Base-by-base conservation (phyloP, 2,797 vertebrate species). In the Darevskia nairensis region DNA sequence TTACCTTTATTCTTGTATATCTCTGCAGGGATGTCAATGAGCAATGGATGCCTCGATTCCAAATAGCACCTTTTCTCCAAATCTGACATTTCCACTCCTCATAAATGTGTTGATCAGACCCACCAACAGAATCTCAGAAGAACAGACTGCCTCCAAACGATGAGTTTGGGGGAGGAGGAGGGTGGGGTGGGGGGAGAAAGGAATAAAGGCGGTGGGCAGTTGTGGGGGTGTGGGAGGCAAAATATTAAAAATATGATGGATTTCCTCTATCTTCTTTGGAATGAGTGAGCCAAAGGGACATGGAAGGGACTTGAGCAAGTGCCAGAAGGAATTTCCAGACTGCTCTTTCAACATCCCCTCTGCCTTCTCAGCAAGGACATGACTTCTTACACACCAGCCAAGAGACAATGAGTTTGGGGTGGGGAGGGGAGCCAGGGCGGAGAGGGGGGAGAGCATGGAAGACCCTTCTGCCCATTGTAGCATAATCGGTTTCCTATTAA, bases 281-380 rank as follows among this genome's bases (percentile, higher is more conserved):
- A 96, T 95, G 97, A 97, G 93, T 97, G 97, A 97, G 97, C 76
- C 69, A 83, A 82, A 66, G 78, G 81, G 72, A 82, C 44, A 69
- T 66, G n/a, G 86, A 84, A 55, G 77, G 25, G 39, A 75, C 84
- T 92, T 89, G 39, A 86, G 88, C 89, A 93, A 92, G 92, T 95
- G 91, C 93, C 87, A 1, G 87, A 71, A 90, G 84, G 89, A 93
- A 88, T 82, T 90, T 89, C 92, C 90, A 82, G 55, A n/a, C 89
- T 0, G 89, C 90, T 92, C 85, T 79, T 61, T 83, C 87, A 87
- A 86, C 90, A 61, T 74, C 91, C 68, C 86, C 84, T 1, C 11
- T 0, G 0, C 88, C 44, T 17, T n/a, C 84, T 9, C 66, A 41
- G 25, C 92, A 93, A 94, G 95, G 94, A 93, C 93, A 35, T 10